These are phyloP conservation scores for Erpornis zantholeuca DNA, from an alignment of 2,113 vertebrate species.

Conservation along the genomic window DNA sequence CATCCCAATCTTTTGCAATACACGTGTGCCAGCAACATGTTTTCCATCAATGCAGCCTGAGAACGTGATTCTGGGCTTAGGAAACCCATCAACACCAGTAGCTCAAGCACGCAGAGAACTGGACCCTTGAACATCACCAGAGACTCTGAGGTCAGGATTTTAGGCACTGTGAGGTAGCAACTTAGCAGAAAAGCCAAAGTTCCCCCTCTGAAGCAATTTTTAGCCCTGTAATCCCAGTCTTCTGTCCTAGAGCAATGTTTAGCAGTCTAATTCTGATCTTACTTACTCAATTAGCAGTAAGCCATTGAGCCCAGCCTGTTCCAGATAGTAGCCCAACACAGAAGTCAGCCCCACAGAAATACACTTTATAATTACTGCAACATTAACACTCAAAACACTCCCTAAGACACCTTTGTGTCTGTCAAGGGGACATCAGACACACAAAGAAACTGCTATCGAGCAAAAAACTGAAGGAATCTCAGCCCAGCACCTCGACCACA, in stretches of 20 bases:
- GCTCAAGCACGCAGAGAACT: background rate
- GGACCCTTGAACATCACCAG: background rate
- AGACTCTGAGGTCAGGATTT: background rate
- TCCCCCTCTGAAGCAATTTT: conserved; percentile 18
- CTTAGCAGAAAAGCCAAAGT: conserved; percentile 5
- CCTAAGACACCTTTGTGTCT: background rate
- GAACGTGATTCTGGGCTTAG: background rate
- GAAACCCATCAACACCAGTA: background rate
- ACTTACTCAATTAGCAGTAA: conserved; percentile 44
- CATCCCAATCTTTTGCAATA: conserved; percentile 21
- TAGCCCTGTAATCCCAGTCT: conserved; percentile 36
- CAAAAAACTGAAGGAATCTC: background rate
- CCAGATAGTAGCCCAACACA: background rate
- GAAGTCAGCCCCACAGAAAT: background rate
- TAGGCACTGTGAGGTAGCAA: background rate
- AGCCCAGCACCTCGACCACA: background rate
- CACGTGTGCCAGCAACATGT: background rate
- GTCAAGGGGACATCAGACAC: background rate
- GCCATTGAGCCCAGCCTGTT: conserved; percentile 31
- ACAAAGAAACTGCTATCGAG: background rate
- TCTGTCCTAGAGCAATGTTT: conserved; percentile 5
- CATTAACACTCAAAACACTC: rapidly evolving
- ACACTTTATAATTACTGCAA: background rate
- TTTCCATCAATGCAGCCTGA: background rate
- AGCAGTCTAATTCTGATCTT: conserved; percentile 57